A percentile compares a stretch with the other conserved stretches of the same genome.
Conservation (phyloP, 2,113 vertebrate species). For the Takifugu bimaculatus region DNA sequence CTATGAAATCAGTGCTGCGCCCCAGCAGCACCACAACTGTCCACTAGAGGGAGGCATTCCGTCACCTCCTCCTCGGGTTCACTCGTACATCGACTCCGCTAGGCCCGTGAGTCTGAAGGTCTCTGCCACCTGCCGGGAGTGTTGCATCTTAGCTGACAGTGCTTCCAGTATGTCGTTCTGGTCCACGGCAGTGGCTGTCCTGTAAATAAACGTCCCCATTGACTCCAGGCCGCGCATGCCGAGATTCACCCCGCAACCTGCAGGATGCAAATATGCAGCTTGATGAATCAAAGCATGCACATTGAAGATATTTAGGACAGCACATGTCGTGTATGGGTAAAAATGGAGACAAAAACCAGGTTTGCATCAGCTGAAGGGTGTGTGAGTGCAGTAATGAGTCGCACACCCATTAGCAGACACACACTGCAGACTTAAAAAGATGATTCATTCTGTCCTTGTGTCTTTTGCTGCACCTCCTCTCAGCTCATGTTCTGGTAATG, state of each 20-base stretch:
- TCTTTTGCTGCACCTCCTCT: conserved; percentile 8
- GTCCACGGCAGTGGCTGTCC: conserved; percentile 72
- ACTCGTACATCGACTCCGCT: conserved; percentile 68
- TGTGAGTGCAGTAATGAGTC: conserved; percentile 38
- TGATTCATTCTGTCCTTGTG: background rate
- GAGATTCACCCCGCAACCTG: conserved; percentile 80
- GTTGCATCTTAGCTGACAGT: conserved; percentile 73
- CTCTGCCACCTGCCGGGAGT: conserved; percentile 74
- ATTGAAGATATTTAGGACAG: background rate
- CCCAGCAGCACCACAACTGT: conserved; percentile 1
- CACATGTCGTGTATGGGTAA: conserved; percentile 1
- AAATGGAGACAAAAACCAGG: conserved; percentile 27
- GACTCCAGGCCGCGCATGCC: conserved; percentile 77
- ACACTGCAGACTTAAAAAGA: background rate
- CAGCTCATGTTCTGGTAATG: background rate
- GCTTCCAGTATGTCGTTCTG: conserved; percentile 77
- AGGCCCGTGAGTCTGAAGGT: conserved; percentile 76
- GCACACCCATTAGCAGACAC: conserved; percentile 6
- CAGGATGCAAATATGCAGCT: background rate
- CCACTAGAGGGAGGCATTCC: conserved; percentile 34
- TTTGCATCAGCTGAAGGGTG: conserved; percentile 12
- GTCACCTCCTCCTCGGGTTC: conserved; percentile 25
- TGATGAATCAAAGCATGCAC: conserved; percentile 1
- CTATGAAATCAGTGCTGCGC: background rate
- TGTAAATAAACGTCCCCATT: conserved; percentile 76